Evolutionary conservation across 2,888 invertebrate genomes (phyloP), one percentile per base, ranked within the genome.

Genomic region (Pherbina coryleti): DNA sequence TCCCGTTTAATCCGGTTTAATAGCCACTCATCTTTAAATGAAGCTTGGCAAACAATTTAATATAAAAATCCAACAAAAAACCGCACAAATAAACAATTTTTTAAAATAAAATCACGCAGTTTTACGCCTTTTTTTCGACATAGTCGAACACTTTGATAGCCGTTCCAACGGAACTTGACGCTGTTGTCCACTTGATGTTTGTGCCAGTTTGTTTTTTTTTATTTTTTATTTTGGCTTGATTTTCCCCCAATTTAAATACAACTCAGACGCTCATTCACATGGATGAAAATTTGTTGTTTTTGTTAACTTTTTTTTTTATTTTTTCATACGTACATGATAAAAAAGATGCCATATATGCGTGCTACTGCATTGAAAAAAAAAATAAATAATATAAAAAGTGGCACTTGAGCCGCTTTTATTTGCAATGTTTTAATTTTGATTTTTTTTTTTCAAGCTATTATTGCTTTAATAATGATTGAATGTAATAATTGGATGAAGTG

Each of bases 21-120:
- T 80, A 77, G 77, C 78, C 80, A 78, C 79, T 79, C 76, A 76
- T 74, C 76, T 57, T 69, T 77, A 77, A 77, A 77, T 77, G 77
- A 75, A 78, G 78, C 78, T 57, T 64, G 75, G 31, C 64, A 66
- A 74, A 66, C 74, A 53, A 53, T 64, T 53, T 74, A 19, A 66
- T 28, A 66, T 34, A 66, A 62, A n/a, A 4, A 69, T 28, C 34
- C 5, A 9, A 57, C 57, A 2, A 34, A 17, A 28, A 25, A 51
- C 14, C 62, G 62, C 34, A 31, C n/a, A 60, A 72, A 31, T 57
- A 53, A 51, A 71, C 34, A n/a, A 31, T 64, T 64, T 64, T 31
- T 25, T 8, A 60, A 66, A 67, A 44, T 9, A 22, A 28, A 34
- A 37, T 72, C 55, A 49, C 74, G 49, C 64, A n/a, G 5, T 64